Evolutionary conservation across 1,140 invertebrate species (phyloP).

Genomic region (Apolygus lucorum): DNA sequence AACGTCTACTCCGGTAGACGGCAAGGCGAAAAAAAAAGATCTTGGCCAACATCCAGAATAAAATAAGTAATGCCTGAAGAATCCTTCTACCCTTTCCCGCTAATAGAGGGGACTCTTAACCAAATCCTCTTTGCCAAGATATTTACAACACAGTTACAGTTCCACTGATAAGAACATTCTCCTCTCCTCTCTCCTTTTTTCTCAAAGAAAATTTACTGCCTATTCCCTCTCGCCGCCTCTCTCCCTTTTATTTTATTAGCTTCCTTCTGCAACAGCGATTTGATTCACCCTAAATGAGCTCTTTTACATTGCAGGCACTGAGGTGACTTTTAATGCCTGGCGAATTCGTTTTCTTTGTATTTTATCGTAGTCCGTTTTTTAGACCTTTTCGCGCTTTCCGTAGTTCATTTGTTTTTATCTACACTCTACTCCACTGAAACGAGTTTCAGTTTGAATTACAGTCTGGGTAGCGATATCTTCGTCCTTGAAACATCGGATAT

Average conservation of each 20-base stretch:
- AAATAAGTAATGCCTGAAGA: conserved; percentile 10
- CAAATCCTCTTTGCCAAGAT: conserved; percentile 15
- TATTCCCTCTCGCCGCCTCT: neutral
- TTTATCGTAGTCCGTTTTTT: neutral
- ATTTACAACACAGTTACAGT: conserved; percentile 13
- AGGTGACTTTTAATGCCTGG: conserved; percentile 3
- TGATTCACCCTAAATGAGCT: conserved; percentile 2
- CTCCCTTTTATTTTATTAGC: conserved; percentile 6
- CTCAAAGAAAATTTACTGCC: conserved; percentile 10
- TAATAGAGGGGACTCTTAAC: conserved; percentile 13
- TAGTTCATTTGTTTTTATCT: neutral
- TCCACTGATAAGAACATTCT: conserved; percentile 6
- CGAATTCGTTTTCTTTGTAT: neutral
- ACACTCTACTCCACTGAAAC: no score
- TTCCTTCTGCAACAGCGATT: conserved; percentile 9
- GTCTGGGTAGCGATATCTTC: no score
- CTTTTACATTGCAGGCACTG: neutral
- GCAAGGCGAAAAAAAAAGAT: neutral
- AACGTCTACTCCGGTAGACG: neutral
- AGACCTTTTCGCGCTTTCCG: neutral
- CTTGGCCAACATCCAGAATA: neutral
- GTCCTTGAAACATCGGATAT: no score
- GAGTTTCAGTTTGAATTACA: no score
- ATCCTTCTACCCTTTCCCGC: conserved; percentile 13
- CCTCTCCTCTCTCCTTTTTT: neutral